A percentile compares a stretch with the other conserved stretches of the same genome.
Evolutionary conservation across 2,888 invertebrate genomes (phyloP).

Genomic region (Merodon equestris): DNA sequence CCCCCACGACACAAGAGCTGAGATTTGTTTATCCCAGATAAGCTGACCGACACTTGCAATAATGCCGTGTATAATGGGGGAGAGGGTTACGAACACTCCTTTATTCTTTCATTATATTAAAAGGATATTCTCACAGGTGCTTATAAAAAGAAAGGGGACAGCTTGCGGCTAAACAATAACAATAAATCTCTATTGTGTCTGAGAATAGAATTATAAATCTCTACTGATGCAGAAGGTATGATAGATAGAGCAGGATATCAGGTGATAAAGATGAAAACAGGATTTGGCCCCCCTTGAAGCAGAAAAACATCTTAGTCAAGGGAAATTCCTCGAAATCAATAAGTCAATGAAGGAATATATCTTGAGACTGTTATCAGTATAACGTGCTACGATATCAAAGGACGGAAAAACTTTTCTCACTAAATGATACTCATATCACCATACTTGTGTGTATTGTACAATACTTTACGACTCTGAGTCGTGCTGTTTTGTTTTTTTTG

Average conservation of each 20-base stretch:
- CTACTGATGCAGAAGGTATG: conserved; percentile 36
- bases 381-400: background rate
- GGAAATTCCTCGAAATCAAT: conserved; percentile 49
- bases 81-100: background rate
- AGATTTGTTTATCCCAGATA: conserved; percentile 60
- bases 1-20: conserved; percentile 28
- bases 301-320: no score
- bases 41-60: conserved; percentile 46
- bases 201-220: conserved; percentile 56
- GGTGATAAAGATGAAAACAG: background rate
- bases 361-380: conserved; percentile 19
- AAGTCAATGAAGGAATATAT: conserved; percentile 50
- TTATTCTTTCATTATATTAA: conserved; percentile 11
- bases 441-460: no score
- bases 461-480: no score
- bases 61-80: conserved; percentile 13
- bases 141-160: conserved; percentile 18
- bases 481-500: no score
- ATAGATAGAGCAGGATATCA: conserved; percentile 6
- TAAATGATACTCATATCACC: conserved; percentile 4
- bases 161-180: conserved; percentile 42
- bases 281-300: conserved; percentile 6
- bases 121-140: conserved; percentile 28
- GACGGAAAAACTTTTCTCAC: conserved; percentile 19
- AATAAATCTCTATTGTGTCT: conserved; percentile 40